Evolutionary conservation across 1,140 invertebrate species (phyloP), one percentile per base, ranked within the genome.

Genomic region (Yoshiicerus persimilis): DNA sequence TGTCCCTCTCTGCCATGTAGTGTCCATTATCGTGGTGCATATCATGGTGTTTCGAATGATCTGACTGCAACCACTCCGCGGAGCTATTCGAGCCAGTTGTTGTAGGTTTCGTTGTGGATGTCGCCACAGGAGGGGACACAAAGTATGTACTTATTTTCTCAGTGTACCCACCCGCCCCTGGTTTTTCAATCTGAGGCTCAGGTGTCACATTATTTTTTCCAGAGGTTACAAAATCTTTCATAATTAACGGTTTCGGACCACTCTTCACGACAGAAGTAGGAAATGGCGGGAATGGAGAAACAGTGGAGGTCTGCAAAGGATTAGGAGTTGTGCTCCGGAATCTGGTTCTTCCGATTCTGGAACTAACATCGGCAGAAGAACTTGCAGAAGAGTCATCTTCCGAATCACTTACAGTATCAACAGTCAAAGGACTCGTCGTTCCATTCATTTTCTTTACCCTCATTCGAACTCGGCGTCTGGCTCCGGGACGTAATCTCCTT

Each of bases 161-260:
- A 0, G 87, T 89, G 30, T 84, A 86, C 0, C 85, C 85, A 6
- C 70, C 47, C 32, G 23, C 36, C 34, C 20, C 64, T 5, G 89
- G 89, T 84, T 77, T 85, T 39, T 90, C 89, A 10, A 90, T 84
- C 56, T 90, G 89, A 4, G 83, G 88, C 25, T 88, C 89, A 23
- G 11, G 38, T 6, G 30, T 85, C 1, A 32, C 77, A n/a, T 39
- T 32, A 38, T 9, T 77, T 30, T 34, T 86, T 25, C 30, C 84
- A 20, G 27, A 38, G 16, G 62, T 27, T 1, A 77, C 30, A 38
- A 56, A 56, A 36, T 86, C 41, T 62, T 86, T 70, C 56, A 88
- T 70, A 8, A 88, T 88, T 5, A 88, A 80, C 32, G 88, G 88
- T 64, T 88, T 88, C 4, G 88, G 88, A 2, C 88, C 88, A 56